These are phyloP conservation scores for Apeira syringaria DNA, from an alignment of 2,888 invertebrate species.

Conservation along the genomic window DNA sequence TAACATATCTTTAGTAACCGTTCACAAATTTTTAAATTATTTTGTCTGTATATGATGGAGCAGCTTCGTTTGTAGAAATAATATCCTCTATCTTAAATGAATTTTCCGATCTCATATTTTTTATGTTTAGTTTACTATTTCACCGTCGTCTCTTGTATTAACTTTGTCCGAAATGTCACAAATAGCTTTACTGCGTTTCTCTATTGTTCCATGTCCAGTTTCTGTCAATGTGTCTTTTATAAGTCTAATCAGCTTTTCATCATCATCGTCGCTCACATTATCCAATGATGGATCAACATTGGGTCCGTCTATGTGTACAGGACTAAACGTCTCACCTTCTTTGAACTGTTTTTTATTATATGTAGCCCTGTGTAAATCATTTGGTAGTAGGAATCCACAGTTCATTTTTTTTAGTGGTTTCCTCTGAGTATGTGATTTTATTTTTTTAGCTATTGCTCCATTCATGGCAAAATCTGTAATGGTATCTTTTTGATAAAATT, in stretches of 20 bases:
- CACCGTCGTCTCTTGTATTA: background rate
- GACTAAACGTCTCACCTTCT: background rate
- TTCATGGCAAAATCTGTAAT: background rate
- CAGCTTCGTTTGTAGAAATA: background rate
- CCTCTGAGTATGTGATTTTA: constrained; percentile 5
- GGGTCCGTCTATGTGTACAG: background rate
- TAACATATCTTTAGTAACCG: background rate
- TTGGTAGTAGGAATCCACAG: constrained; percentile 4
- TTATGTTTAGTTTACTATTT: too few species aligned
- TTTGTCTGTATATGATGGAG: background rate
- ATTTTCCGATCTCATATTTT: background rate
- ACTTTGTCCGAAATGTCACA: background rate
- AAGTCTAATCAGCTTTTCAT: constrained; percentile 13
- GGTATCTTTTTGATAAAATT: background rate
- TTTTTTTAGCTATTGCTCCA: background rate
- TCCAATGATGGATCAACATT: background rate
- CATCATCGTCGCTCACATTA: constrained; percentile 5
- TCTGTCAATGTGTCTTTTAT: constrained; percentile 20
- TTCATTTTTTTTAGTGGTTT: background rate
- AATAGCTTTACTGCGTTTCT: background rate
- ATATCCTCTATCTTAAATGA: background rate
- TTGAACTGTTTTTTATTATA: background rate
- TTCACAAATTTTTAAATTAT: background rate
- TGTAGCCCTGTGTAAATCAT: constrained; percentile 1
- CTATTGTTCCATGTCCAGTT: background rate